Evolutionary conservation across 2,797 vertebrate species (phyloP).

Genomic region (Coracias cyanogaster): DNA sequence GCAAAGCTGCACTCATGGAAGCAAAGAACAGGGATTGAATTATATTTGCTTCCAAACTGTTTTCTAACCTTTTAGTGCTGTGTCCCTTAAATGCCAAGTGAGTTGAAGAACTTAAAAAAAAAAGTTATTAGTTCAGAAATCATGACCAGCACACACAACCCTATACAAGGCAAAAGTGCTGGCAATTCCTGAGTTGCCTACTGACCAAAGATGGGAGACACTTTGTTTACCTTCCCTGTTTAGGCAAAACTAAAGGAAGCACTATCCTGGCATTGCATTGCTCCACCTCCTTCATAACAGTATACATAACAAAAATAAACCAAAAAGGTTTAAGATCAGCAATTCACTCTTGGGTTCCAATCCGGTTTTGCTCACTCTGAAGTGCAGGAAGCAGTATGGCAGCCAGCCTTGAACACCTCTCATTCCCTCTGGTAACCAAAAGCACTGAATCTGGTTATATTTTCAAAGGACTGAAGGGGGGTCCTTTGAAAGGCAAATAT

Average conservation of each 20-base stretch:
- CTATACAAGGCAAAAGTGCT: background rate
- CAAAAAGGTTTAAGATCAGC: background rate
- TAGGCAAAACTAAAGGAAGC: background rate
- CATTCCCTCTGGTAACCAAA: background rate
- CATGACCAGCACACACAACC: background rate
- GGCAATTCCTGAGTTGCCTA: background rate
- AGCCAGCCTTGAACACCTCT: background rate
- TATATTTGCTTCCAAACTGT: background rate
- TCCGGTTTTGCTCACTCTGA: background rate
- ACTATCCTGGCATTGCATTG: background rate
- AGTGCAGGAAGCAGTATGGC: background rate
- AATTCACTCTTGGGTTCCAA: background rate
- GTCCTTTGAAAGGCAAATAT: background rate
- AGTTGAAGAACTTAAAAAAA: background rate
- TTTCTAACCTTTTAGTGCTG: background rate
- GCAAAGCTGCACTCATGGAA: background rate
- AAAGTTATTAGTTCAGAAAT: background rate
- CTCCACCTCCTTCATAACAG: background rate
- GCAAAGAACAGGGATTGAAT: conserved; percentile 35
- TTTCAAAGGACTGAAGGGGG: background rate
- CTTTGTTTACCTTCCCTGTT: background rate
- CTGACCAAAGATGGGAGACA: background rate
- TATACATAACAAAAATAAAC: background rate
- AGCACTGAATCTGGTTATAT: background rate
- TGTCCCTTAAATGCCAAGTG: background rate